phyloP scores from a whole-genome alignment of 2,797 vertebrate species.

The Typhlichthys eigenmanni region DNA sequence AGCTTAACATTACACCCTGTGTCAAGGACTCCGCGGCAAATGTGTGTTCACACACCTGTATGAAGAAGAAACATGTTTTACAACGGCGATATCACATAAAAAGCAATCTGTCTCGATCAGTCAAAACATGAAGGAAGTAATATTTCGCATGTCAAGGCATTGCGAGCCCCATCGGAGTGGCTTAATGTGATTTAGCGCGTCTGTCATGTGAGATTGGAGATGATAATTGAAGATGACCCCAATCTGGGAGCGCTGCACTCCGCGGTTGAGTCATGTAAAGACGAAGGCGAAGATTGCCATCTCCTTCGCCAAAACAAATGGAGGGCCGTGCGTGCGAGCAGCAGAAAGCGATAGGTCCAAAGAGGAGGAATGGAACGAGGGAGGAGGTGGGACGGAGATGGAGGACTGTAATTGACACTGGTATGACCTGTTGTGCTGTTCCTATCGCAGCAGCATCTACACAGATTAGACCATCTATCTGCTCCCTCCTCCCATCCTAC shows the following conservation, averaged over 20 bases:
- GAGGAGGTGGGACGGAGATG: neutral
- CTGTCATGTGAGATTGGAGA: constrained; percentile 41
- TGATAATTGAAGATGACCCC: constrained; percentile 65
- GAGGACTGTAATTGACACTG: constrained; percentile 32
- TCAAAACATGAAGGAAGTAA: constrained; percentile 37
- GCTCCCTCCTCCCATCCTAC: constrained; percentile 8
- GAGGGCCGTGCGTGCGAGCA: constrained; percentile 26
- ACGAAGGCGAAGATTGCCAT: constrained; percentile 20
- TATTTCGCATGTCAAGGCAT: constrained; percentile 39
- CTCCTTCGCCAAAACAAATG: constrained; percentile 33
- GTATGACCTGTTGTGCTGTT: constrained; percentile 34
- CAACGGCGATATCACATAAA: constrained; percentile 14
- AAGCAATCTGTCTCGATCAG: constrained; percentile 29
- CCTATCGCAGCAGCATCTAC: constrained; percentile 25
- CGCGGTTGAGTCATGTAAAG: constrained; percentile 45
- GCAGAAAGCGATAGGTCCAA: neutral
- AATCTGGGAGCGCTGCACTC: constrained; percentile 54
- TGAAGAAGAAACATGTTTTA: constrained; percentile 25
- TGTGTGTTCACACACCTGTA: constrained; percentile 17
- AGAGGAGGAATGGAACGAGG: neutral
- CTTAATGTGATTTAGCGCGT: constrained; percentile 51
- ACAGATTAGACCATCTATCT: constrained; percentile 17
- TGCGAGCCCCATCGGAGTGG: constrained; percentile 37
- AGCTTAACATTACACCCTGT: constrained; percentile 41
- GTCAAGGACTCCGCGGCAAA: constrained; percentile 45